phyloP scores from a whole-genome alignment of 1,140 invertebrate genomes.

The Papilio aristodemus region DNA sequence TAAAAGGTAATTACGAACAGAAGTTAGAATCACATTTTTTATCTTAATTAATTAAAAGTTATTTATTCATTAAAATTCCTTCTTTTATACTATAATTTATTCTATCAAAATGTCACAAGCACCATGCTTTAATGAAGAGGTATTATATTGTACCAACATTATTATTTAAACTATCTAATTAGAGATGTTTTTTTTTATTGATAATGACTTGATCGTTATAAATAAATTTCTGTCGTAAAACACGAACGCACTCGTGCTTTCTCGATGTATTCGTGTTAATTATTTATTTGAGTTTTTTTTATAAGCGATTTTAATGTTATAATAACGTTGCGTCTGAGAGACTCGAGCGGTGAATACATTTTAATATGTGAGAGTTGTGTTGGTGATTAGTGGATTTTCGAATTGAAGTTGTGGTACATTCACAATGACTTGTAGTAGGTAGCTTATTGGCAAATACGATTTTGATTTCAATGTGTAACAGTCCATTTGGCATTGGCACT shows the following conservation, averaged over 20 bases:
- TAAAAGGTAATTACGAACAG: too few relatives aligned
- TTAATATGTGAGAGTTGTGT: neutral
- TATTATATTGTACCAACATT: neutral
- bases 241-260: slow-evolving; percentile 39
- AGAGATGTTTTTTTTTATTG: neutral
- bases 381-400: neutral
- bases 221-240: neutral
- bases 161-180: neutral
- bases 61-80: neutral
- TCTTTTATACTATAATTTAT: neutral
- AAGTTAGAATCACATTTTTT: too few relatives aligned
- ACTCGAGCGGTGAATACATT: slow-evolving; percentile 39
- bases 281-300: slow-evolving; percentile 41
- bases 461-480: neutral
- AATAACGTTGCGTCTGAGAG: slow-evolving; percentile 51
- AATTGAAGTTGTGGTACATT: neutral
- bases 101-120: neutral
- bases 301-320: slow-evolving; percentile 55
- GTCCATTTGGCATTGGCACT: neutral
- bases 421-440: neutral
- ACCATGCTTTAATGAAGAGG: neutral
- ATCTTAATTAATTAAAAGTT: too few relatives aligned
- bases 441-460: slow-evolving; percentile 1
- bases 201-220: slow-evolving; percentile 4
- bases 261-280: slow-evolving; percentile 21